These are phyloP conservation scores for Melinopterus prodromus DNA, from an alignment of 2,888 invertebrate genomes.

Conservation along the genomic window DNA sequence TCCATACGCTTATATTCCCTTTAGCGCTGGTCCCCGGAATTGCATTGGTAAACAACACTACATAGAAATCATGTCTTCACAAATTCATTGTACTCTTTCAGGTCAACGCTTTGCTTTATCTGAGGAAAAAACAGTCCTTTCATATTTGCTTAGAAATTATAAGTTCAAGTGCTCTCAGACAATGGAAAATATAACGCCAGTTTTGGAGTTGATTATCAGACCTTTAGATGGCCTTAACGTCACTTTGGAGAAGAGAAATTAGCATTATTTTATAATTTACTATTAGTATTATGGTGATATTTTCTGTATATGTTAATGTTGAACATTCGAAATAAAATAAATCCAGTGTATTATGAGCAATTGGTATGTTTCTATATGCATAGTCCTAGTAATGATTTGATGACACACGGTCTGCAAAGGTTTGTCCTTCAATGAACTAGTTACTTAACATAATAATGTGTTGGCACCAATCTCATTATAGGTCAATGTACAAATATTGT, in stretches of 20 bases:
- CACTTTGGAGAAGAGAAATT: slow-evolving; percentile 25
- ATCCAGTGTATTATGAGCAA: not conserved
- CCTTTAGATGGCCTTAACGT: slow-evolving; percentile 23
- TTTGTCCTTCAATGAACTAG: too few relatives aligned
- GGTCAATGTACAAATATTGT: too few relatives aligned
- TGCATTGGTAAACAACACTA: slow-evolving; percentile 61
- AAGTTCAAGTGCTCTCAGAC: slow-evolving; percentile 26
- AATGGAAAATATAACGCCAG: slow-evolving; percentile 26
- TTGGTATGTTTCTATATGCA: too few relatives aligned
- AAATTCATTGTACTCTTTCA: slow-evolving; percentile 6
- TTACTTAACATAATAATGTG: too few relatives aligned
- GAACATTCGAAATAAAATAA: not conserved
- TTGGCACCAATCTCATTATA: too few relatives aligned
- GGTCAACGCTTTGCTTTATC: slow-evolving; percentile 29
- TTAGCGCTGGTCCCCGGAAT: slow-evolving; percentile 78
- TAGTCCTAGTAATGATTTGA: too few relatives aligned
- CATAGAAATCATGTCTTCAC: not conserved
- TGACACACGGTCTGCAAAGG: too few relatives aligned
- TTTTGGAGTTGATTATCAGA: slow-evolving; percentile 26
- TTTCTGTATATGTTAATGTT: not conserved
- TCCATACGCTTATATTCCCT: slow-evolving; percentile 77
- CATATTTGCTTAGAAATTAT: slow-evolving; percentile 26
- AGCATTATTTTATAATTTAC: not conserved
- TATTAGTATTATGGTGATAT: not conserved
- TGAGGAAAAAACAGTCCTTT: slow-evolving; percentile 29